Evolutionary conservation across 2,797 vertebrate species (phyloP), one percentile per base, ranked within the genome.

Genomic region (Premnoplex brunnescens): DNA sequence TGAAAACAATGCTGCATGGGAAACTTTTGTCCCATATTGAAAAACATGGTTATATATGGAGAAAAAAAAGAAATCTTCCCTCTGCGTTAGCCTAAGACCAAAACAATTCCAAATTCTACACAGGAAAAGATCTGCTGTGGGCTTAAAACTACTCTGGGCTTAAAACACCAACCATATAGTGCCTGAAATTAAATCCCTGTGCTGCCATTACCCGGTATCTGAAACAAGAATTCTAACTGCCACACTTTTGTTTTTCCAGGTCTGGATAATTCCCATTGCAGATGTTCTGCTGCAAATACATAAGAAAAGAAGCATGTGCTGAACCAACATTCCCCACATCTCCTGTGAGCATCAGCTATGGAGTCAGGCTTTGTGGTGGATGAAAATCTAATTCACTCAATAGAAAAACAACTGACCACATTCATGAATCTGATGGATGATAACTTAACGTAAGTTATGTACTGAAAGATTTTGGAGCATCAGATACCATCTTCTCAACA

Each of bases 11-110:
- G 3, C 5, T 36, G 32, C 52, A 56, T 5, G 23, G 18, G 27
- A 95, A 81, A 27, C 4, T 60, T 3, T 36, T 66, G n/a, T 58
- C 21, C 32, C 9, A 15, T 2, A 0, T 4, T 54, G 26, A 89
- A 78, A 81, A 77, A 8, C 6, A 12, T 36, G 32, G 8, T 21
- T 56, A 34, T 3, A 18, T 54, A 39, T 19, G 3, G 34, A 79
- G 63, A 59, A 44, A 10, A 37, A 1, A 24, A 44, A 15, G n/a
- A 7, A 2, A 22, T 19, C 2, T 1, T 3, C 4, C 3, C 5
- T 60, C 15, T 56, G 6, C 14, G 26, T 37, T 49, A 62, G 14
- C 23, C 23, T 12, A 16, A 55, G 72, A 55, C 27, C 3, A 55
- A 54, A 9, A 43, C 20, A 27, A 7, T 64, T 80, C 10, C 21